Evolutionary conservation across 1,140 invertebrate species (phyloP), one percentile per base, ranked within the genome.

Genomic region (Saccostrea glomerata): DNA sequence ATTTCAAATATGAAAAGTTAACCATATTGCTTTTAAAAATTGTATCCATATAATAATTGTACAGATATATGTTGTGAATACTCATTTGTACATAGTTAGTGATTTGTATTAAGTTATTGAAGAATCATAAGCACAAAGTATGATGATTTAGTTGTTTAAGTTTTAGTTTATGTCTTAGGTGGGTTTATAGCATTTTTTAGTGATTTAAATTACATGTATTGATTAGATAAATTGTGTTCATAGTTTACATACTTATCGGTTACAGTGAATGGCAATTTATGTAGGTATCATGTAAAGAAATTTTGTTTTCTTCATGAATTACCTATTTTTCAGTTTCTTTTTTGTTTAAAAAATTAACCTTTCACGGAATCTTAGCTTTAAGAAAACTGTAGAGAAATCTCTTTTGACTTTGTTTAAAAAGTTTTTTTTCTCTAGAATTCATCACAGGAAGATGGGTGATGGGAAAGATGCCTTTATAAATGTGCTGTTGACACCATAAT

Each of bases 61-160:
- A 77, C 70, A 77, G 70, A 25, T 77, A 77, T 77, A 77, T 77
- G 70, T 77, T 77, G 70, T 77, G 70, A 77, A 77, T 77, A 77
- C 70, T 77, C 70, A 77, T 30, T 77, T 77, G 70, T 77, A 77
- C 11, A 77, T 77, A 77, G 60, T 66, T 66, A 66, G 70, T 77
- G 70, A 77, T 77, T 77, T 77, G 23, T 77, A 25, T 30, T 77
- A 77, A 77, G 15, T 77, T 77, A 77, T 77, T 77, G 70, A 36
- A 25, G 70, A 30, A 77, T 30, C 25, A 77, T 77, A 77, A 77
- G 11, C 70, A 77, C 25, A 30, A 13, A 12, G 23, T 30, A 77
- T 25, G 70, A 77, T 66, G 17, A 77, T 77, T 25, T 77, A 77
- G 70, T 77, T 77, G 15, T 30, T 77, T 23, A 47, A 47, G 60